A percentile compares a stretch with the other conserved stretches of the same genome.
Conservation (phyloP, 2,797 vertebrate species). For the Diplodus sargus region DNA sequence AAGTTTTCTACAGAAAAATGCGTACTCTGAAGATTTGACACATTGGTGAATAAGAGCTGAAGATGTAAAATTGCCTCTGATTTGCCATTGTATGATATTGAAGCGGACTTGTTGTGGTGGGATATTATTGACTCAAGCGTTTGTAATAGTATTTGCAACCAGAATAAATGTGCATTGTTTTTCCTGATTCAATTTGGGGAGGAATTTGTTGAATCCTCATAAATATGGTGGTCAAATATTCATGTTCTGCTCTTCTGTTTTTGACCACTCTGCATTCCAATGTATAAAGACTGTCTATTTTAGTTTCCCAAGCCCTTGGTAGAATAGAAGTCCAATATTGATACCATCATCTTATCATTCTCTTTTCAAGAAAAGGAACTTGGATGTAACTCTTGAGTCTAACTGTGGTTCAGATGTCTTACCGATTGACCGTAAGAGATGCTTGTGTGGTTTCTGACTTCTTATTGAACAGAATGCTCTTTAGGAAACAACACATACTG, state of each 20-base stretch:
- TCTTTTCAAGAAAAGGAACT: not conserved
- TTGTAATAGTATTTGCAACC: constrained; percentile 80
- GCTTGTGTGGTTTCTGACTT: too few species aligned
- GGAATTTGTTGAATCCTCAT: constrained; percentile 57
- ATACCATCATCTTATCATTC: constrained; percentile 30
- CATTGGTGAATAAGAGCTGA: constrained; percentile 70
- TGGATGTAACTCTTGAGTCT: not conserved
- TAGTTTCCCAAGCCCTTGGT: constrained; percentile 25
- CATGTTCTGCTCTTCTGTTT: constrained; percentile 42
- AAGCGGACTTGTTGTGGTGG: constrained; percentile 77
- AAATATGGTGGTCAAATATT: constrained; percentile 45
- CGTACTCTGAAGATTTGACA: constrained; percentile 84
- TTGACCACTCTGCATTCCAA: constrained; percentile 66
- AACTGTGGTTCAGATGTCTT: constrained; percentile 22
- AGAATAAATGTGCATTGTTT: constrained; percentile 78
- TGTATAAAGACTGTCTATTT: constrained; percentile 42
- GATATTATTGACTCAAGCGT: constrained; percentile 73
- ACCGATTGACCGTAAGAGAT: constrained; percentile 10
- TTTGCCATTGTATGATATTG: constrained; percentile 76
- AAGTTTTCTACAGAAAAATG: constrained; percentile 92
- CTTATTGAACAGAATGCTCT: not conserved
- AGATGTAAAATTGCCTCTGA: constrained; percentile 72
- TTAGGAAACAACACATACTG: not conserved
- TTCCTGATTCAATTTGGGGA: constrained; percentile 56
- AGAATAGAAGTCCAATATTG: constrained; percentile 17